Percentiles rank a stretch among this genome's conserved stretches.
These are phyloP conservation scores for Hydraecia micacea DNA, from an alignment of 2,888 invertebrate genomes.

Conservation along the genomic window DNA sequence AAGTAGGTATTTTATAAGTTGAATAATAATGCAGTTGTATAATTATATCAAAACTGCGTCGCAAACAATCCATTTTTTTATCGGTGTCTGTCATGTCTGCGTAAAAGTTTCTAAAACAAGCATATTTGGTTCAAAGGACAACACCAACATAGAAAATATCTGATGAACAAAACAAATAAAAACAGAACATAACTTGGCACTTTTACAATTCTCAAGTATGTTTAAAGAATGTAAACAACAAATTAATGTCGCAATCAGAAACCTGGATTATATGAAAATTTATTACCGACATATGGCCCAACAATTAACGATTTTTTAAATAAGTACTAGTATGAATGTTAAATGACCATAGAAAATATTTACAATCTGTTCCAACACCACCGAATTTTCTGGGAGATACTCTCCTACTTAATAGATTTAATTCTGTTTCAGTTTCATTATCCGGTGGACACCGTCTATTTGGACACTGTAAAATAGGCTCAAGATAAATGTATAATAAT, in stretches of 20 bases:
- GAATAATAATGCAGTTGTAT: too few species aligned
- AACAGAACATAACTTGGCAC: slow-evolving; percentile 28
- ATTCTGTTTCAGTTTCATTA: background rate
- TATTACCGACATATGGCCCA: background rate
- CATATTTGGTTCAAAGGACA: background rate
- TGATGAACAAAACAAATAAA: slow-evolving; percentile 21
- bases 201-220: slow-evolving; percentile 33
- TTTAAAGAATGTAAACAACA: slow-evolving; percentile 14
- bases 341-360: background rate
- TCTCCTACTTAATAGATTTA: too few species aligned
- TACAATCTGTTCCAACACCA: background rate
- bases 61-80: background rate
- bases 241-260: slow-evolving; percentile 2
- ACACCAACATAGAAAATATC: background rate
- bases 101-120: background rate
- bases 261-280: background rate
- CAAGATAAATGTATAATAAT: background rate
- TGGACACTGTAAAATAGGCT: background rate
- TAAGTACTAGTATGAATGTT: background rate
- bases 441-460: background rate
- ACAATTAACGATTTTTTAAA: background rate
- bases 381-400: background rate
- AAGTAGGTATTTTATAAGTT: background rate
- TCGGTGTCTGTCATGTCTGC: background rate
- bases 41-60: background rate